Evolutionary conservation across 2,797 vertebrate species (phyloP).

Genomic region (Limnodromus scolopaceus): DNA sequence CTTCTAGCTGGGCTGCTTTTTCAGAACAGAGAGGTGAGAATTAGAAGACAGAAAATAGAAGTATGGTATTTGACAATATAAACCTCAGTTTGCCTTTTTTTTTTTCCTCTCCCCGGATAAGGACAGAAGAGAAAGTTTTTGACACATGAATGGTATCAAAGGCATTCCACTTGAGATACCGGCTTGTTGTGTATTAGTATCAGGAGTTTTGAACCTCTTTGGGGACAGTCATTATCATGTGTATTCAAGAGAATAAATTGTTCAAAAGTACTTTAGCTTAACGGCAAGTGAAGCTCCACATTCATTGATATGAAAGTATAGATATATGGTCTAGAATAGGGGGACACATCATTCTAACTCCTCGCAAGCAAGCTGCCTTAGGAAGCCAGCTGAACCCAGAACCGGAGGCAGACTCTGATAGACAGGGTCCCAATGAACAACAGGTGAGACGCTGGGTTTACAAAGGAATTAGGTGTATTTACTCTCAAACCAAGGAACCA

Average conservation of each 20-base stretch:
- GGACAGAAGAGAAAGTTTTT: neutral
- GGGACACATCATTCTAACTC: neutral
- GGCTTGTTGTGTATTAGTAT: neutral
- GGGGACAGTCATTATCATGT: neutral
- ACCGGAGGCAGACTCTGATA: neutral
- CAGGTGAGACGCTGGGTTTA: neutral
- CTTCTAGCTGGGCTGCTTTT: conserved; percentile 23
- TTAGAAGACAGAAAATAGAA: conserved; percentile 48
- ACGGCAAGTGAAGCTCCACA: neutral
- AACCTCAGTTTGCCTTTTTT: fast-evolving
- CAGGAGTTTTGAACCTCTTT: neutral
- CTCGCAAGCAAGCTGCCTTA: neutral
- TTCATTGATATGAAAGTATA: neutral
- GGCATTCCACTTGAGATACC: neutral
- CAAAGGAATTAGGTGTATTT: neutral
- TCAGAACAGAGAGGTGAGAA: conserved; percentile 62
- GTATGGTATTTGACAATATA: neutral
- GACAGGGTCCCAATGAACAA: neutral
- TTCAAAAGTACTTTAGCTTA: neutral
- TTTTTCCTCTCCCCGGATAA: neutral
- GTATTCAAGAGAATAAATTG: neutral
- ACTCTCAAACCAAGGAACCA: neutral
- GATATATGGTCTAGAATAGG: neutral
- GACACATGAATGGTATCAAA: neutral
- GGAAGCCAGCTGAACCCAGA: neutral